phyloP scores from a whole-genome alignment of 2,888 invertebrate genomes.

The Drosophila quinaria region DNA sequence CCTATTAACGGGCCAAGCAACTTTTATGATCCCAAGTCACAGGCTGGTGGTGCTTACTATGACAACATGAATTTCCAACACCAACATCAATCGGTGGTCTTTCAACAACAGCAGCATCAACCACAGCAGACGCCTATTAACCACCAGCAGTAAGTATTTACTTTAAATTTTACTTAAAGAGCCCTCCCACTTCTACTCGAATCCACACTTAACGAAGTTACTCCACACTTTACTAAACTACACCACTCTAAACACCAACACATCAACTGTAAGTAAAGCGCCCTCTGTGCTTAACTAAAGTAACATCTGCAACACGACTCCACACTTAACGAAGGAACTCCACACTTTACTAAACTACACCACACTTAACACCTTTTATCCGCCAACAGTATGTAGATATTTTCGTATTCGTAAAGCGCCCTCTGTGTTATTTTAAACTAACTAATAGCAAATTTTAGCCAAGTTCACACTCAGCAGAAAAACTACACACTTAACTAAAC shows the following conservation, averaged over 20 bases:
- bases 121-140: conserved; percentile 63
- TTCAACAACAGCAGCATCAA: conserved; percentile 74
- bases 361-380: neutral
- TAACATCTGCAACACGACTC: neutral
- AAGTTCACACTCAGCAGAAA: neutral
- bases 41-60: conserved; percentile 77
- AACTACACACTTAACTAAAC: neutral
- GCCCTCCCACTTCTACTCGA: neutral
- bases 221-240: neutral
- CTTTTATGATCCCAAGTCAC: conserved; percentile 83
- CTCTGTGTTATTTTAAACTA: neutral
- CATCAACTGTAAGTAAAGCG: conserved; percentile 67
- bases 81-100: conserved; percentile 69
- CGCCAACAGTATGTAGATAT: neutral
- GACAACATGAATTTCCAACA: conserved; percentile 82
- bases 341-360: neutral
- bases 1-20: conserved; percentile 77
- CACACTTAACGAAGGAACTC: neutral
- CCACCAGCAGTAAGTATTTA: conserved; percentile 68
- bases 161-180: neutral
- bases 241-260: neutral
- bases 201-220: neutral
- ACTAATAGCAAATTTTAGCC: neutral
- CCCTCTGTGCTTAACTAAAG: too few species aligned
- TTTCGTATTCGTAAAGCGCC: neutral